A percentile compares a stretch with the other conserved stretches of the same genome.
phyloP scores from a whole-genome alignment of 2,888 invertebrate species.

The Yponomeuta plumbellus region DNA sequence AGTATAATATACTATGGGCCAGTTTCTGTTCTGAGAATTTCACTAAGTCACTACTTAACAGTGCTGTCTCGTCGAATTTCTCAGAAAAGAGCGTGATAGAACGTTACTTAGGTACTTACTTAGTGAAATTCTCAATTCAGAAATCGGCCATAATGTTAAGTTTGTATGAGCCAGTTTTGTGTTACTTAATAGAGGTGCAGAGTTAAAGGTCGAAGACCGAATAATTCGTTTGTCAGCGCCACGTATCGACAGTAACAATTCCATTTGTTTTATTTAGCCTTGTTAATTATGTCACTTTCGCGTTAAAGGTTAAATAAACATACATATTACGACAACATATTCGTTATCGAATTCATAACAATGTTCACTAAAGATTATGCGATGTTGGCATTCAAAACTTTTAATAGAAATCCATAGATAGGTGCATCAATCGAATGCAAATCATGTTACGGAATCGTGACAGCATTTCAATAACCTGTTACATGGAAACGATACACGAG shows the following conservation, averaged over 20 bases:
- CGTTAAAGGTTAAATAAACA: neutral
- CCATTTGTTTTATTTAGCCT: neutral
- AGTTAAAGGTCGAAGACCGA: conserved; percentile 47
- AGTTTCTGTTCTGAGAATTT: no score
- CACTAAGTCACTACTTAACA: no score
- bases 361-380: neutral
- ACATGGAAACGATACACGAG: conserved; percentile 23
- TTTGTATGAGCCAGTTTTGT: neutral
- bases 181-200: neutral
- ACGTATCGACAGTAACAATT: neutral
- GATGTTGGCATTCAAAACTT: no score
- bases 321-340: neutral
- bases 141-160: no score
- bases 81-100: no score
- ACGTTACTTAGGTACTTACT: no score
- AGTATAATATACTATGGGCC: no score
- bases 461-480: conserved; percentile 39
- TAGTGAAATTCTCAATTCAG: no score
- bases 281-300: neutral
- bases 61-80: no score
- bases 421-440: conserved; percentile 26
- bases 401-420: conserved; percentile 1
- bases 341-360: neutral
- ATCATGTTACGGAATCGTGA: conserved; percentile 34
- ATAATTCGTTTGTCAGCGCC: conserved; percentile 43